Conservation (phyloP, 2,113 vertebrate species). For the Dasyurus viverrinus region DNA sequence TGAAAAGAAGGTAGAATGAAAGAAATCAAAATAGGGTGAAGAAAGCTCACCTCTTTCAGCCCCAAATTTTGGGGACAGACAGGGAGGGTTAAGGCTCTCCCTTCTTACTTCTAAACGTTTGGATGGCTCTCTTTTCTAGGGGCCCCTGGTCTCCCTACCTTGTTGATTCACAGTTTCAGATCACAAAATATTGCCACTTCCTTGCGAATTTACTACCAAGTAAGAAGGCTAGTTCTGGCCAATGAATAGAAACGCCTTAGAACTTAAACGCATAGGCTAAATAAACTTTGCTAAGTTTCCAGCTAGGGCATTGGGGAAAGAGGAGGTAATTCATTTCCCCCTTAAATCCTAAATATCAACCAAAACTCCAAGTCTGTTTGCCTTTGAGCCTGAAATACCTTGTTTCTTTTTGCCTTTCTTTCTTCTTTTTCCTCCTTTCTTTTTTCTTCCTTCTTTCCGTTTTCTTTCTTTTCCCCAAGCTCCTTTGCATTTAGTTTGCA, state of each 20-base stretch:
- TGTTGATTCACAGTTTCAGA: constrained; percentile 35
- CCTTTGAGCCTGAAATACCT: constrained; percentile 31
- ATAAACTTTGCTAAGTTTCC: constrained; percentile 27
- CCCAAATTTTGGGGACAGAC: neutral
- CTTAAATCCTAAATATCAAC: neutral
- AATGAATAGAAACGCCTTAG: neutral
- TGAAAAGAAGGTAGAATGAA: neutral
- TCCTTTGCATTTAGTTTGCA: neutral
- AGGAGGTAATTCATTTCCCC: constrained; percentile 11
- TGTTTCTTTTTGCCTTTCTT: neutral
- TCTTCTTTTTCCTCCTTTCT: neutral
- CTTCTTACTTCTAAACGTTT: neutral
- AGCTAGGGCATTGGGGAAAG: constrained; percentile 31
- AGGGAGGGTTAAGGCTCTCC: neutral
- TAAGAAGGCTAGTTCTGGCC: neutral
- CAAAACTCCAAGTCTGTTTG: neutral
- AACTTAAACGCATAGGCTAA: constrained; percentile 45
- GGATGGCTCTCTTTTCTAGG: neutral
- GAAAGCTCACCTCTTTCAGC: neutral
- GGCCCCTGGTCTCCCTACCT: neutral
- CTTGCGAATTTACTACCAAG: accelerated
- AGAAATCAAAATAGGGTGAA: constrained; percentile 1
- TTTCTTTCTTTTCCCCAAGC: neutral
- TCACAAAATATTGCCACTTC: neutral
- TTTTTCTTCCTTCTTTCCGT: neutral